Percentiles rank a stretch among this genome's conserved stretches.
These are phyloP conservation scores for Galeopterus variegatus DNA, from an alignment of 2,113 vertebrate species.

Conservation along the genomic window DNA sequence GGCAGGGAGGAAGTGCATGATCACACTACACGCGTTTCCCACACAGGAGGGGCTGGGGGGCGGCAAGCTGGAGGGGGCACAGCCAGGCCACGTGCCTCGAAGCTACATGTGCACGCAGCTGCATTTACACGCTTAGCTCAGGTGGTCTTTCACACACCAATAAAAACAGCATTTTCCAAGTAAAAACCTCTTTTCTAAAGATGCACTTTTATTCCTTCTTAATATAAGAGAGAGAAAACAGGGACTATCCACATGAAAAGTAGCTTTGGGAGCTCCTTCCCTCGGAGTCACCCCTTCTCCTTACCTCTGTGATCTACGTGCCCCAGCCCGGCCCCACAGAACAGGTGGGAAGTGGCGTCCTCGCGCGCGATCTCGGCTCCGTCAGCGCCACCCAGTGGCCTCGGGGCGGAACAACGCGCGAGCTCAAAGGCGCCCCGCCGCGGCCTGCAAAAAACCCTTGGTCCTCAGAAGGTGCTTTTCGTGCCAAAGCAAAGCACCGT, in stretches of 20 bases:
- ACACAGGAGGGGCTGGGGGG: not conserved
- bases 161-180: not conserved
- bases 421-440: not conserved
- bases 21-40: not conserved
- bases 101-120: not conserved
- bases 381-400: constrained; percentile 89
- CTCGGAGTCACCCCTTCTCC: rapidly evolving
- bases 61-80: not conserved
- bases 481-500: constrained; percentile 78
- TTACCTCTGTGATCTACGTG: rapidly evolving
- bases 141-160: not conserved
- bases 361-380: constrained; percentile 80
- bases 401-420: constrained; percentile 66
- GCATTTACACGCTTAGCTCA: not conserved
- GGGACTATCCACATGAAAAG: not conserved
- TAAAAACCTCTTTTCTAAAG: not conserved
- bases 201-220: not conserved
- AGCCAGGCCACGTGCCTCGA: rapidly evolving
- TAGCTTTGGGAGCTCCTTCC: not conserved
- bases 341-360: not conserved
- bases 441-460: constrained; percentile 52
- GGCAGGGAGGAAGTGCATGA: not conserved
- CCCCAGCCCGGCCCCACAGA: rapidly evolving
- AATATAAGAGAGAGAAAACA: not conserved
- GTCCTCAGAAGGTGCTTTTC: constrained; percentile 71